Conservation (phyloP, 2,113 vertebrate genomes). For the Solenodon paradoxus region DNA sequence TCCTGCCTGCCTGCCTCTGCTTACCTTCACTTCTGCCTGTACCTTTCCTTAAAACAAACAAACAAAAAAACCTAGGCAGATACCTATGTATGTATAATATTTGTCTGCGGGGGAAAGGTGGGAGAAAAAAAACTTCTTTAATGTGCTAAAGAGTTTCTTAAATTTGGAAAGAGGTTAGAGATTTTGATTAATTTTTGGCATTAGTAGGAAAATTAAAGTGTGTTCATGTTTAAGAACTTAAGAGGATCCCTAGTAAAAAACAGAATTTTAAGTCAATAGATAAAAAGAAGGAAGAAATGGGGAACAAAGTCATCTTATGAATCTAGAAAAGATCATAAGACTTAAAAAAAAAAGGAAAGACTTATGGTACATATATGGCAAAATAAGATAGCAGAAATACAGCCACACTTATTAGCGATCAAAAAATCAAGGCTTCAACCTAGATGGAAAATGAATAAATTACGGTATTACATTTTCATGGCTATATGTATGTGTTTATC, state of each 20-base stretch:
- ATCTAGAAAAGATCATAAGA: not conserved
- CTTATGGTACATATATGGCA: not conserved
- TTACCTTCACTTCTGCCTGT: no score
- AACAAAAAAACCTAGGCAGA: no score
- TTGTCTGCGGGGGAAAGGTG: not conserved
- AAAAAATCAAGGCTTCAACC: not conserved
- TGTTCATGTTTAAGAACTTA: not conserved
- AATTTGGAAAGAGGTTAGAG: not conserved
- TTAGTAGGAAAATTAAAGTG: not conserved
- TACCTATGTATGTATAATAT: not conserved
- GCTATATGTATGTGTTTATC: not conserved
- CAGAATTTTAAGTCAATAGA: slow-evolving; percentile 25
- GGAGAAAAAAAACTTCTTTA: slow-evolving; percentile 5
- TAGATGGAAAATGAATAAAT: slow-evolving; percentile 9
- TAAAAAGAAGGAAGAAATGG: not conserved
- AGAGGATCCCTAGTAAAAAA: not conserved
- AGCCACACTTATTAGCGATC: not conserved
- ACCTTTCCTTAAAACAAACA: no score
- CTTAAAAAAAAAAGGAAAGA: not conserved
- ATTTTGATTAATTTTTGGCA: not conserved
- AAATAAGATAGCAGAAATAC: slow-evolving; percentile 14
- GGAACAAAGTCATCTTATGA: not conserved
- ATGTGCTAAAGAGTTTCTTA: not conserved
- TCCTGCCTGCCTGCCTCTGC: no score
- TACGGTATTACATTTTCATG: not conserved